Base-by-base conservation (phyloP, 2,113 vertebrate species). In the Heliornis fulica region DNA sequence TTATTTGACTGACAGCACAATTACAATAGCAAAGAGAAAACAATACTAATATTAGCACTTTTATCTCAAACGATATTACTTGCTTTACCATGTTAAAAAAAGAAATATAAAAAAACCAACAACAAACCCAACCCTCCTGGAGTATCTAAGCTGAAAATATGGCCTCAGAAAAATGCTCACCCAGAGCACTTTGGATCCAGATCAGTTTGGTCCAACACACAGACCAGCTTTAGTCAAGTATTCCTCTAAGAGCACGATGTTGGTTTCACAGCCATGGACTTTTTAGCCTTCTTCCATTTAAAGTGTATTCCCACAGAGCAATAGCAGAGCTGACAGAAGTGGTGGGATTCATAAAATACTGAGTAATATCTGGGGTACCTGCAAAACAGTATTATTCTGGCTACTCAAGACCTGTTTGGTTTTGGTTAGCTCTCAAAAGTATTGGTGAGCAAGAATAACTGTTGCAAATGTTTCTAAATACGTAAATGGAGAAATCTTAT, bases 401-500 rank as follows among this genome's bases (percentile, higher is more conserved):
- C 28, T 53, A n/a, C 32, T 34, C 1, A 31, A 84, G 0, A 22
- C 10, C 32, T 69, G 9, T 17, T n/a, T 29, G 54, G 36, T 71
- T 86, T 70, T 88, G 65, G 79, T 83, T 54, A 70, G 46, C 11
- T 78, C 41, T 80, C 68, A 54, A 83, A 91, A 84, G 29, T 17
- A 70, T 15, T 81, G 14, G n/a, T 19, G 71, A 64, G 31, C 11
- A n/a, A 89, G 50, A 90, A 56, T 46, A 83, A 93, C 16, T 21
- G 7, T 38, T 90, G 22, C 5, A 56, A 10, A 61, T 23, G 7
- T 83, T 96, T 94, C 90, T 74, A 92, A 93, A 78, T 71, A 56
- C 53, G 68, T 75, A 87, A 91, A 81, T 78, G 18, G 40, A 87
- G 64, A 92, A 92, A 95, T 79, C 31, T 75, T 92, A 92, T 89